phyloP scores from a whole-genome alignment of 1,140 invertebrate species.

The Drosophila bipectinata region DNA sequence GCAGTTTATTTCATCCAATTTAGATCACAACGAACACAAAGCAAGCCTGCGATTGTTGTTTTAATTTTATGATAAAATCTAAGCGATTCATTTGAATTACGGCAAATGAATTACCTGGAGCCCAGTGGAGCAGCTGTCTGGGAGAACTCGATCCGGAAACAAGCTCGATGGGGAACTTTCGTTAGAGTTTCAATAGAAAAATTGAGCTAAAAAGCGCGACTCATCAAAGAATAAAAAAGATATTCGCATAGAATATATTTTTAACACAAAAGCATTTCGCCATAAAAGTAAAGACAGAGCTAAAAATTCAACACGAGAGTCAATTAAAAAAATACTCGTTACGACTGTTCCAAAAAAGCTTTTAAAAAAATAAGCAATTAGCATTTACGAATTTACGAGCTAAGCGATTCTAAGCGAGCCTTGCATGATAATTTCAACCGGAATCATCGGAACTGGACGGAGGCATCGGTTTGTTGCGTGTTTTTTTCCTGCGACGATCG shows the following conservation, averaged over 20 bases:
- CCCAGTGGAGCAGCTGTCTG: background rate
- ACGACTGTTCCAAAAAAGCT: constrained; percentile 26
- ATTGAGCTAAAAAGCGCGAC: too few species aligned
- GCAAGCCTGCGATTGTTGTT: constrained; percentile 16
- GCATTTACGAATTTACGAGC: constrained; percentile 58
- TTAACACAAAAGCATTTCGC: constrained; percentile 12
- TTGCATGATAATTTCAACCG: constrained; percentile 64
- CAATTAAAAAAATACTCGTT: constrained; percentile 20
- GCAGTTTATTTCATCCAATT: constrained; percentile 23
- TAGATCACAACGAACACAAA: constrained; percentile 18
- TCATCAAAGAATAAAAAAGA: too few species aligned
- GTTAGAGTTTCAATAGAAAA: background rate
- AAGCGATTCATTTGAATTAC: constrained; percentile 52
- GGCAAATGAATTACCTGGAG: constrained; percentile 12
- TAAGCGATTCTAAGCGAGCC: constrained; percentile 38
- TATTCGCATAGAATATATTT: background rate
- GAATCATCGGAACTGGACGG: constrained; percentile 35
- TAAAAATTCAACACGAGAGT: background rate
- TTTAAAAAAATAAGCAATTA: constrained; percentile 51
- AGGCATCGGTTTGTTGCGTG: constrained; percentile 68
- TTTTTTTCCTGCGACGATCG: constrained; percentile 40
- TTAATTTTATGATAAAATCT: constrained; percentile 50
- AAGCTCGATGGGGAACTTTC: constrained; percentile 1
- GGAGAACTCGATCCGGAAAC: constrained; percentile 33
- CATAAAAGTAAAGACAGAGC: constrained; percentile 5